Evolutionary conservation across 2,113 vertebrate species (phyloP).

Genomic region (Pseudopipra pipra): DNA sequence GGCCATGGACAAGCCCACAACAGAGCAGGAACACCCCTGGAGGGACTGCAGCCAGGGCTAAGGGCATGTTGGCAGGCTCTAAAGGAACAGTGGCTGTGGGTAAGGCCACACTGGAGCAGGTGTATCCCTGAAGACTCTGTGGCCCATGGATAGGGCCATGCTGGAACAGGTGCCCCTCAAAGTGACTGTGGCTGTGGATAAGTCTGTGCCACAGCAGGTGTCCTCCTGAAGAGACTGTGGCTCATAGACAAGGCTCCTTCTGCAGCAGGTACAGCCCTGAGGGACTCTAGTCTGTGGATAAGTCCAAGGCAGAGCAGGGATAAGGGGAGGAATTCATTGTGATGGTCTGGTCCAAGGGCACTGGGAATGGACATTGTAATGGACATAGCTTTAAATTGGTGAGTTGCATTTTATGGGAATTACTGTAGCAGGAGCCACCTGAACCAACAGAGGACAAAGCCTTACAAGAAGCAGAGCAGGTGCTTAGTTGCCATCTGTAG

Average conservation of each 20-base stretch:
- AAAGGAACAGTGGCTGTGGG: background rate
- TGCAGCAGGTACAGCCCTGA: background rate
- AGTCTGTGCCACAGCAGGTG: background rate
- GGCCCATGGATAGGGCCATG: no score
- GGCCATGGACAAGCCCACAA: background rate
- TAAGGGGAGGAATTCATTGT: background rate
- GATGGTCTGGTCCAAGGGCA: background rate
- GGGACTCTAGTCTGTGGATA: background rate
- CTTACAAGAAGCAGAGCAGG: background rate
- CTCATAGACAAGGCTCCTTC: background rate
- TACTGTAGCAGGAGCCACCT: background rate
- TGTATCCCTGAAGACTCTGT: background rate
- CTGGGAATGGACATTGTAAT: no score
- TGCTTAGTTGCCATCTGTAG: background rate
- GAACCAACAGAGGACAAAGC: background rate
- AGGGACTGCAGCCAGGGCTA: background rate
- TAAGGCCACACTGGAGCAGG: background rate
- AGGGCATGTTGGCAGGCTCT: background rate
- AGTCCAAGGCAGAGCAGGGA: background rate
- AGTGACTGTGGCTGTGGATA: background rate
- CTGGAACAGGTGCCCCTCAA: background rate
- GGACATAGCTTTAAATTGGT: background rate
- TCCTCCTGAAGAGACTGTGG: background rate
- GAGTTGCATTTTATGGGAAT: background rate
- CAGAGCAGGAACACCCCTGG: background rate